Evolutionary conservation across 2,888 invertebrate species (phyloP).

Genomic region (Hanleya hanleyi): DNA sequence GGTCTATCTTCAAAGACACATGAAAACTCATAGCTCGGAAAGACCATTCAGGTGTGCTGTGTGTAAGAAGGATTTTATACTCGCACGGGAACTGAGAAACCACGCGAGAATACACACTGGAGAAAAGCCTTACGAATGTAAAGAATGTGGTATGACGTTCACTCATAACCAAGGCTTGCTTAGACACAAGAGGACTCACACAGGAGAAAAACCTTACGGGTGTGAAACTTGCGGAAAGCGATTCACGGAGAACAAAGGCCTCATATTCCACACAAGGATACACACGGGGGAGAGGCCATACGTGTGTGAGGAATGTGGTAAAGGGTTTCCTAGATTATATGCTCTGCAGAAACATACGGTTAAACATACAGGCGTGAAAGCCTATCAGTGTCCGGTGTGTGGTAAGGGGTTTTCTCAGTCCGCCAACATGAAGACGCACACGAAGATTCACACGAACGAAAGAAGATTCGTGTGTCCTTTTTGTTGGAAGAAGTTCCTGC

Average conservation of each 20-base stretch:
- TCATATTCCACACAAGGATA: too few species aligned
- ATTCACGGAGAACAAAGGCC: constrained; percentile 3
- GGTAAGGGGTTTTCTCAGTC: neutral
- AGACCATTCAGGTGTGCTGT: constrained; percentile 14
- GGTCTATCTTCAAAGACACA: too few species aligned
- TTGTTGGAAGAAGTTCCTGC: constrained; percentile 1
- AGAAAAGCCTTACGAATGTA: too few species aligned
- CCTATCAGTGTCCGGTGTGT: neutral
- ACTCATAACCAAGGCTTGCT: constrained; percentile 1
- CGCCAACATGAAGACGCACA: neutral
- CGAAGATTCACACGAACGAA: neutral
- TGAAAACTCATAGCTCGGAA: too few species aligned
- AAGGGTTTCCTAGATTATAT: neutral
- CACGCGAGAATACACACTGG: too few species aligned
- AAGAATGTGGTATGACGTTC: too few species aligned
- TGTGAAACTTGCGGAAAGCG: constrained; percentile 11
- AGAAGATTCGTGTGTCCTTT: neutral
- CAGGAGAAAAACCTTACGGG: constrained; percentile 12
- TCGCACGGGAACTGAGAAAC: too few species aligned
- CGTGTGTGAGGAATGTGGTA: too few species aligned
- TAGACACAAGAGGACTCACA: constrained; percentile 9
- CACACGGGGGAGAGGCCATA: too few species aligned
- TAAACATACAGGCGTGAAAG: neutral
- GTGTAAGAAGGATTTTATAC: constrained; percentile 11
- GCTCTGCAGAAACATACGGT: neutral